A percentile compares a stretch with the other conserved stretches of the same genome.
These are phyloP conservation scores for Acanthoscelides obtectus DNA, from an alignment of 2,888 invertebrate genomes.

Conservation along the genomic window DNA sequence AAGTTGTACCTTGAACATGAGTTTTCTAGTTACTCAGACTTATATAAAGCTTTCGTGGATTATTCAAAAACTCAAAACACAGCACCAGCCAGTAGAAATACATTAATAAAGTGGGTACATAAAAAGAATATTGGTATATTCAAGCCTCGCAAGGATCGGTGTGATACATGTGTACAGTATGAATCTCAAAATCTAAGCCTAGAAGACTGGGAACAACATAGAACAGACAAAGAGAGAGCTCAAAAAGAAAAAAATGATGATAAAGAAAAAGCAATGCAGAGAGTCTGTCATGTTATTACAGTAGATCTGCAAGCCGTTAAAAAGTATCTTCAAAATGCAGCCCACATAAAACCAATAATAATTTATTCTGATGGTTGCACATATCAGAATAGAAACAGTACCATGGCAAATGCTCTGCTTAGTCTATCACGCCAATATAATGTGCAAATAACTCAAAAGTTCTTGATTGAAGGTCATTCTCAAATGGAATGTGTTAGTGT, in stretches of 20 bases:
- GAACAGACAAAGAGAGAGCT: conserved; percentile 8
- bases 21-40: too few species aligned
- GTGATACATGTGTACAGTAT: conserved; percentile 24
- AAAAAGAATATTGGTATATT: conserved; percentile 23
- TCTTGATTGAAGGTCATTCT: conserved; percentile 21
- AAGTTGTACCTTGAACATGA: neutral
- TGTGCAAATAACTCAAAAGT: conserved; percentile 17
- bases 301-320: conserved; percentile 28
- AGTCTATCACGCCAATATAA: neutral
- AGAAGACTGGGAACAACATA: conserved; percentile 20
- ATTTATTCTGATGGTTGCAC: too few species aligned
- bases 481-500: conserved; percentile 26
- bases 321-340: neutral
- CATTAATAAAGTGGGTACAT: conserved; percentile 13
- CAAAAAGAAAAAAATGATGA: conserved; percentile 26
- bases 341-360: neutral
- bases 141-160: conserved; percentile 26
- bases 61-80: too few species aligned
- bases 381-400: too few species aligned
- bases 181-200: conserved; percentile 25
- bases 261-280: conserved; percentile 18
- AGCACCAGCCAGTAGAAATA: neutral
- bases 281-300: conserved; percentile 20
- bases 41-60: too few species aligned
- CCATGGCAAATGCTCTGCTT: too few species aligned